Percentiles rank a stretch among this genome's conserved stretches.
phyloP scores from a whole-genome alignment of 1,140 invertebrate species.

The Anoplolepis gracilipes region DNA sequence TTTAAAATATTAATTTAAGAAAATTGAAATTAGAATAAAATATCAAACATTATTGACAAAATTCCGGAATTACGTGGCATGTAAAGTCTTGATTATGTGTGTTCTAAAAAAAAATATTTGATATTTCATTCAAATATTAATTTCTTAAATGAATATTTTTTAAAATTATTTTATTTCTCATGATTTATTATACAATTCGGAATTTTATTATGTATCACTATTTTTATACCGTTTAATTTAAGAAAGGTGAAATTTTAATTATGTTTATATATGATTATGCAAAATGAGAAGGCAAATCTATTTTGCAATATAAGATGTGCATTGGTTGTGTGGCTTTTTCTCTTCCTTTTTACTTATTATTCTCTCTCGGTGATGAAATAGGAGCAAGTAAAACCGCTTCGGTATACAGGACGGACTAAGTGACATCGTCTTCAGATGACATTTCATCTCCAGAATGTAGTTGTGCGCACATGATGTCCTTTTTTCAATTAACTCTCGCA shows the following conservation, averaged over 20 bases:
- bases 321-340: background rate
- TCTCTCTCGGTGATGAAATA: slow-evolving; percentile 19
- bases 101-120: no score
- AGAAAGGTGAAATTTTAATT: no score
- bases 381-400: slow-evolving; percentile 37
- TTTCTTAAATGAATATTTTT: background rate
- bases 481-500: slow-evolving; percentile 32
- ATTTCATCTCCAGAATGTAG: slow-evolving; percentile 19
- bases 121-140: background rate
- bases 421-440: slow-evolving; percentile 42
- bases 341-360: slow-evolving; percentile 11
- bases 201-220: background rate
- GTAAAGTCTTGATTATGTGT: no score
- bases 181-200: slow-evolving; percentile 1
- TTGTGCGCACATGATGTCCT: background rate
- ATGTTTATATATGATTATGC: background rate
- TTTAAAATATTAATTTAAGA: no score
- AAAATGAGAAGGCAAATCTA: slow-evolving; percentile 23
- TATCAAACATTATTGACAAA: no score
- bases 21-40: no score
- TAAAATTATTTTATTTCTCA: background rate
- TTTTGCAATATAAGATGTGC: slow-evolving; percentile 1
- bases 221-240: no score
- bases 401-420: slow-evolving; percentile 32
- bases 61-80: no score